Percentiles rank a stretch among this genome's conserved stretches.
Evolutionary conservation across 2,888 invertebrate species (phyloP).

Genomic region (Hylaea fasciaria): DNA sequence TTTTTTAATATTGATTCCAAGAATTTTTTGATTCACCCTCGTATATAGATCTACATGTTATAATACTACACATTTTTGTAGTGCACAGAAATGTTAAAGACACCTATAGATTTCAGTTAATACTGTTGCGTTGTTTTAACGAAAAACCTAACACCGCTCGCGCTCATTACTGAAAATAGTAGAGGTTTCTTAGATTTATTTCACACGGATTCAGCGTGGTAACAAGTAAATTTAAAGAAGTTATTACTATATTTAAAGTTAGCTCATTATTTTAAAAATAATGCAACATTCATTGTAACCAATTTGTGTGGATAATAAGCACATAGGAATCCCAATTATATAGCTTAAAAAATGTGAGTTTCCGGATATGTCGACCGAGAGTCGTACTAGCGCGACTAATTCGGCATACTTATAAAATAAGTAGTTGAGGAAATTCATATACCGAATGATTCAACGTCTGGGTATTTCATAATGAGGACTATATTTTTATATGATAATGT

Average conservation of each 20-base stretch:
- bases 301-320: conserved; percentile 18
- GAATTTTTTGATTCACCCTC: no score
- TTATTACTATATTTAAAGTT: neutral
- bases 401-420: conserved; percentile 10
- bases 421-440: conserved; percentile 3
- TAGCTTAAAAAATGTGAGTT: conserved; percentile 14
- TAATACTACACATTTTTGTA: no score
- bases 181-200: no score
- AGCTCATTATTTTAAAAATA: conserved; percentile 11
- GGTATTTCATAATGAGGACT: conserved; percentile 17
- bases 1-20: no score
- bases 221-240: no score
- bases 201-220: no score
- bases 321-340: conserved; percentile 21
- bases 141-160: no score
- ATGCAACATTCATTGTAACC: conserved; percentile 12
- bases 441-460: conserved; percentile 22
- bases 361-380: conserved; percentile 8
- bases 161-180: no score
- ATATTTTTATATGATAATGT: conserved; percentile 3
- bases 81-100: no score
- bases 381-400: conserved; percentile 22
- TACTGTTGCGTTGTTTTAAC: no score
- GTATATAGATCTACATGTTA: no score
- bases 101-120: no score